Evolutionary conservation across 2,797 vertebrate species (phyloP).

Genomic region (Macrochelys suwanniensis): DNA sequence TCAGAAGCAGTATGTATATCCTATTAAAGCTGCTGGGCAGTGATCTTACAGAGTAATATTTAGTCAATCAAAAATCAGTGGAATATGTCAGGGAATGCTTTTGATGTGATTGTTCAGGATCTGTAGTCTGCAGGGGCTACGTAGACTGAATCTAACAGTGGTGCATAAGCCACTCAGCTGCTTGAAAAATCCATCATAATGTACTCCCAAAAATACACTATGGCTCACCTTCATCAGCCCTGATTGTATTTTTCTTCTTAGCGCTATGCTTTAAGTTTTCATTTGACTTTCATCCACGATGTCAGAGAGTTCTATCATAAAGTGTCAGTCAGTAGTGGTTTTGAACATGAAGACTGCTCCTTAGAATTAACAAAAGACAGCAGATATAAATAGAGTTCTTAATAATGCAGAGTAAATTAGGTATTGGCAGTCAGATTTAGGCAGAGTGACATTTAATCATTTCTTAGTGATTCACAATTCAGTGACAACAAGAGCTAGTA

Average conservation of each 20-base stretch:
- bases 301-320: background rate
- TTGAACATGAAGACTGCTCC: conserved; percentile 9
- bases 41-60: background rate
- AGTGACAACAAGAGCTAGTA: background rate
- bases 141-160: background rate
- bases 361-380: conserved; percentile 15
- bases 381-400: conserved; percentile 49
- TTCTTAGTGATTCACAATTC: background rate
- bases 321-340: conserved; percentile 17
- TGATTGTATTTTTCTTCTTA: background rate
- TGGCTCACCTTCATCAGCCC: background rate
- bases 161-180: background rate
- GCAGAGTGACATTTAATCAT: background rate
- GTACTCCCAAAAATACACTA: background rate
- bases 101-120: background rate
- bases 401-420: conserved; percentile 33
- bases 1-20: background rate
- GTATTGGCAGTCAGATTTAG: background rate
- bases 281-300: background rate
- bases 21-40: background rate
- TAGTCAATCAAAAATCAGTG: background rate
- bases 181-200: background rate
- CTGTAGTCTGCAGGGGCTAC: background rate
- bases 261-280: conserved; percentile 1
- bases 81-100: background rate